Evolutionary conservation across 2,888 invertebrate species (phyloP), one percentile per base, ranked within the genome.

Genomic region (Drosophila testacea): DNA sequence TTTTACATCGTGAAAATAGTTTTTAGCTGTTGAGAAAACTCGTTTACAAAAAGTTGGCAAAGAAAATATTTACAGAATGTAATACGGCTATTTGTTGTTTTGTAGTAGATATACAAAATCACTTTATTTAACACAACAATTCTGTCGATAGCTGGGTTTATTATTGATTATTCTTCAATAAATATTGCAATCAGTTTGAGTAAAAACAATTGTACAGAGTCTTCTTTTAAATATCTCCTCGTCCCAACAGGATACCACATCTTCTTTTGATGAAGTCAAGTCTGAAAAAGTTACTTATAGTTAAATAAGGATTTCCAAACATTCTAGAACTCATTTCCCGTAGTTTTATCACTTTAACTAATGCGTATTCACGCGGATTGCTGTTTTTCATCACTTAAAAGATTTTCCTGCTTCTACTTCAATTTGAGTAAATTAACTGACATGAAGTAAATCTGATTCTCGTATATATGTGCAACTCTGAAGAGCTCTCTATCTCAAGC

Each of bases 341-440:
- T 44, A 30, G 52, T 44, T 44, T 36, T 32, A 16, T 22, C 27
- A 1, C 3, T 30, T 57, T 56, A 39, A 36, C 32, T 22, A 3
- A 11, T 36, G 41, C 16, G 4, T 36, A 30, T 38, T 32, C 32
- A 32, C 28, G 22, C 10, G 9, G 4, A 10, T 30, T 16, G 30
- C 11, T 55, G 28, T 10, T 34, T 56, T 41, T 66, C 64, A 69
- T 55, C 83, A 78, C 73, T 83, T 64, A 79, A 61, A 69, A 67
- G 69, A 73, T 73, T 83, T 73, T 13, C 30, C 27, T 13, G 56
- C 16, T 59, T 50, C 44, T 22, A 34, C 44, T 64, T 41, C 71
- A 62, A 66, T 51, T 67, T 73, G 61, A 7, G 57, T 59, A 69
- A 78, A 81, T 81, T 79, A 75, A 66, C 60, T 54, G 61, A 56